Base-by-base conservation (phyloP, 1,140 invertebrate genomes). In the Drosophila cardini region DNA sequence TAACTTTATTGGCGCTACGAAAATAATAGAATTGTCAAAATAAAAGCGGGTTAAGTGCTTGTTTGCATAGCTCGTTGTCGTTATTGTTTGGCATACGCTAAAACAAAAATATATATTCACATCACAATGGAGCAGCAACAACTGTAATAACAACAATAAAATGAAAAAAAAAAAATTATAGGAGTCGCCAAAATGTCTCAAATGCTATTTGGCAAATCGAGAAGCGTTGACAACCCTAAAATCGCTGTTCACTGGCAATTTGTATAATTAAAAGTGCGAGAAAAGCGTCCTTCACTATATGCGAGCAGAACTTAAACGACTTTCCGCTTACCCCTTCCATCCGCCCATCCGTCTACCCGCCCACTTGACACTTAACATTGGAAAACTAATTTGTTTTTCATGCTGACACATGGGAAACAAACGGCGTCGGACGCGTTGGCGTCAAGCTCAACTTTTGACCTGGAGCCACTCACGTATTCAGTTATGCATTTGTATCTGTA, bases 11-110 rank as follows among this genome's bases (percentile, higher is more conserved):
- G 81, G 61, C 74, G 63, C 67, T 78, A 40, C 63, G 55, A 81
- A 84, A 85, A 86, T 81, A 85, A 81, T 86, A 78, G 78, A 78
- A 85, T 81, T 85, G 82, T 86, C 82, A 81, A 86, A 85, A 81
- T 85, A 81, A 76, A 85, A 77, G 72, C 65, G 78, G 78, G 82
- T 86, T 85, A 85, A 85, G 78, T 86, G 82, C 78, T 85, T 86
- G 78, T 86, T 86, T 85, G 82, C 82, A 85, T 85, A 81, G 67
- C 58, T 85, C 75, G n/a, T 85, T 62, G 61, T 75, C 60, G 62
- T 65, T 73, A 65, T 74, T 76, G 43, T 48, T 58, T 65, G 48
- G 9, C 48, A 55, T 61, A 18, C 36, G 15, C 26, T 16, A 32
- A 53, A 16, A 43, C 4, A 15, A 15, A 15, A 10, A 68, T 36